These are phyloP conservation scores for Varecia variegata DNA, from an alignment of 2,797 vertebrate species.

Conservation along the genomic window DNA sequence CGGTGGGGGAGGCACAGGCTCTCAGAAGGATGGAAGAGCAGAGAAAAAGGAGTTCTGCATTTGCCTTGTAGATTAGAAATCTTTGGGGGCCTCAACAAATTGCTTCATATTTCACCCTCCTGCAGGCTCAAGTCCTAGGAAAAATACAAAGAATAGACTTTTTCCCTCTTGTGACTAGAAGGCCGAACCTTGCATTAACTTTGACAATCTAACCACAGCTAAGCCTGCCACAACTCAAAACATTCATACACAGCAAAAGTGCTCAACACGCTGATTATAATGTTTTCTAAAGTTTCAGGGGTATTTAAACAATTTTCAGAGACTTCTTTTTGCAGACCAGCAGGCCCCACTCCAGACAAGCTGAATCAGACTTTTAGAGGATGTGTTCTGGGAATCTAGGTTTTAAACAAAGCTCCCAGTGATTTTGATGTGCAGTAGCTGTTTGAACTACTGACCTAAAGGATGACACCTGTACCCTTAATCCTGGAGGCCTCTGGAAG, in stretches of 20 bases:
- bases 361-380: not conserved
- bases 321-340: not conserved
- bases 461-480: not conserved
- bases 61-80: not conserved
- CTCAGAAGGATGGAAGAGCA: not conserved
- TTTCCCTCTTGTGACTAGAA: not conserved
- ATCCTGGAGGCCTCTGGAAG: not conserved
- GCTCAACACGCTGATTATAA: not conserved
- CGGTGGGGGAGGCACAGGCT: not conserved
- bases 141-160: not conserved
- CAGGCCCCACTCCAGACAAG: not conserved
- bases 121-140: not conserved
- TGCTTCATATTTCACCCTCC: constrained; percentile 22
- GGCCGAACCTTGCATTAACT: not conserved
- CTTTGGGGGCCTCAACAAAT: not conserved
- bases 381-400: not conserved
- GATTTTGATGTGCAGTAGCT: not conserved
- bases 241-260: not conserved
- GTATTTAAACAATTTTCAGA: constrained; percentile 26
- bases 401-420: not conserved
- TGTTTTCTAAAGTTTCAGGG: not conserved
- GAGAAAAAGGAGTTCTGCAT: not conserved
- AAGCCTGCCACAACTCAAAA: not conserved
- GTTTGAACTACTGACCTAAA: not conserved
- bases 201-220: not conserved